Evolutionary conservation across 2,888 invertebrate genomes (phyloP).

Genomic region (Mythimna ferrago): DNA sequence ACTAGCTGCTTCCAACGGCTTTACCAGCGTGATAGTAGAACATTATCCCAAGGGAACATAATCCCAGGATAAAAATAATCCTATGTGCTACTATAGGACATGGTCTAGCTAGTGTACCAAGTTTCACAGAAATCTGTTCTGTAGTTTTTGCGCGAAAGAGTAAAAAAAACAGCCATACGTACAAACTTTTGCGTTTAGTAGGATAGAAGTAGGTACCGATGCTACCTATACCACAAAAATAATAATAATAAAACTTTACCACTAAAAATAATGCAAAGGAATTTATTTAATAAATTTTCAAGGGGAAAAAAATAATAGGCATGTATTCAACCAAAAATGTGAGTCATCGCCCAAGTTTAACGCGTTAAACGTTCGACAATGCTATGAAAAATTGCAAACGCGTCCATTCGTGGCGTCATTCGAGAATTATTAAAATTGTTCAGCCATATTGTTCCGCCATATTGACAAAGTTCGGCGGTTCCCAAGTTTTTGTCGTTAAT

Average conservation of each 20-base stretch:
- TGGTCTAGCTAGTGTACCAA: no score
- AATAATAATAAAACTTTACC: constrained; percentile 11
- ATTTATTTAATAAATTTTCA: constrained; percentile 56
- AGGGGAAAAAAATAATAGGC: constrained; percentile 44
- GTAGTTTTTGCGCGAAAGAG: no score
- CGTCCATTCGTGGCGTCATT: constrained; percentile 72
- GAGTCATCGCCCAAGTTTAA: constrained; percentile 68
- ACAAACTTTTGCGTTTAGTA: no score
- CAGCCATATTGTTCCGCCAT: constrained; percentile 79
- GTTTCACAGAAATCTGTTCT: no score
- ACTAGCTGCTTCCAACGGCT: no score
- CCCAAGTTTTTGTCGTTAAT: constrained; percentile 79
- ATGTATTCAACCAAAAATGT: constrained; percentile 66
- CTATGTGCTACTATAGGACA: no score
- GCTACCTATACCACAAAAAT: no score
- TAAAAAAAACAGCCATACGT: no score
- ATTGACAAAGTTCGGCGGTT: constrained; percentile 81
- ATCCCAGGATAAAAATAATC: no score
- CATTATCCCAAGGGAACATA: no score
- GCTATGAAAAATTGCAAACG: constrained; percentile 75
- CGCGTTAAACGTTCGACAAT: constrained; percentile 71
- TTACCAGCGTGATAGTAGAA: no score
- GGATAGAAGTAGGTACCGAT: no score
- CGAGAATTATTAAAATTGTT: constrained; percentile 86
- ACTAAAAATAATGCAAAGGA: constrained; percentile 42